Evolutionary conservation across 2,888 invertebrate genomes (phyloP).

Genomic region (Catocala sponsa): DNA sequence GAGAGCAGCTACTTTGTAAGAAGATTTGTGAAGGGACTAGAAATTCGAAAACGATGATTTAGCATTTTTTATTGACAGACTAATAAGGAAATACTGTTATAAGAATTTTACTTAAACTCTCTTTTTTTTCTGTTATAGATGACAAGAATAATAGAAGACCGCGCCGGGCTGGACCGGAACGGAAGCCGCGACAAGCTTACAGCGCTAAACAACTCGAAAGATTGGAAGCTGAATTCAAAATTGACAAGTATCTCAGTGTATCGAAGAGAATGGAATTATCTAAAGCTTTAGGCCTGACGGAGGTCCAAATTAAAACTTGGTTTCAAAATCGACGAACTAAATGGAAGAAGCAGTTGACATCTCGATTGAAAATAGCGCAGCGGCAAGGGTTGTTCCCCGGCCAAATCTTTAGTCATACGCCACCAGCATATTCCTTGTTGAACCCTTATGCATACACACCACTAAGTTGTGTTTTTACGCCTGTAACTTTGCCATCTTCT

Average conservation of each 20-base stretch:
- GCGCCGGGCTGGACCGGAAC: slow-evolving; percentile 95
- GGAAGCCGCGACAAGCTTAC: slow-evolving; percentile 98
- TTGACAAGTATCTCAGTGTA: slow-evolving; percentile 98
- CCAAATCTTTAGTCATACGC: slow-evolving; percentile 89
- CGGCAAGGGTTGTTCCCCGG: slow-evolving; percentile 93
- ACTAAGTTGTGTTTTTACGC: slow-evolving; percentile 88
- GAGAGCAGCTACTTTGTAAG: slow-evolving; percentile 83
- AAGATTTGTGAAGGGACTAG: slow-evolving; percentile 40
- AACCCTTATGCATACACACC: slow-evolving; percentile 90
- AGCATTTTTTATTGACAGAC: slow-evolving; percentile 35
- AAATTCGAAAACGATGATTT: slow-evolving; percentile 44
- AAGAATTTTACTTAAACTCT: slow-evolving; percentile 18
- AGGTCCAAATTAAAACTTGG: slow-evolving; percentile 99
- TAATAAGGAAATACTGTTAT: slow-evolving; percentile 18
- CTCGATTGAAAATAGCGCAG: slow-evolving; percentile 95
- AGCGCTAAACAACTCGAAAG: slow-evolving; percentile 97
- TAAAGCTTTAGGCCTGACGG: slow-evolving; percentile 95
- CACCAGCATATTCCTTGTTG: slow-evolving; percentile 89
- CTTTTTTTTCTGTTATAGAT: slow-evolving; percentile 81
- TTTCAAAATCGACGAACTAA: slow-evolving; percentile 98
- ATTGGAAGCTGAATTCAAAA: slow-evolving; percentile 97
- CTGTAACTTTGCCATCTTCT: slow-evolving; percentile 82
- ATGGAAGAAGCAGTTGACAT: slow-evolving; percentile 98
- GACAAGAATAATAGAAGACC: slow-evolving; percentile 94
- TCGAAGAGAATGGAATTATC: slow-evolving; percentile 98